These are phyloP conservation scores for Pygmarrhopalites habei DNA, from an alignment of 1,140 invertebrate species.

Conservation along the genomic window DNA sequence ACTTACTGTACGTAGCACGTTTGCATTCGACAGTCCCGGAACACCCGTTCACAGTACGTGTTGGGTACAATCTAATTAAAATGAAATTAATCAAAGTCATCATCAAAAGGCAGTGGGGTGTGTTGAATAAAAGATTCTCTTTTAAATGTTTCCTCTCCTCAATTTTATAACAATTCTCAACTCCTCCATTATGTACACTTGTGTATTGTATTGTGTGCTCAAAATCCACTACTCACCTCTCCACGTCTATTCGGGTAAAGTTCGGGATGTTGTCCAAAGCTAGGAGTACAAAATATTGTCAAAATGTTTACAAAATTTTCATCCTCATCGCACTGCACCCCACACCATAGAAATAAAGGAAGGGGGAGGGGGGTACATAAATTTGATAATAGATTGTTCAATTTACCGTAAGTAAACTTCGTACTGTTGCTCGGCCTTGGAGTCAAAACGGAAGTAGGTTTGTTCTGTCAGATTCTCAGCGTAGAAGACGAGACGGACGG, in stretches of 20 bases:
- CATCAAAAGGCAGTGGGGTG: no score
- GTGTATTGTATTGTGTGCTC: no score
- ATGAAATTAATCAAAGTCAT: neutral
- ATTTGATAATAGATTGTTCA: no score
- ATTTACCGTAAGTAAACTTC: slow-evolving; percentile 65
- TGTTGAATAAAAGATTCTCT: no score
- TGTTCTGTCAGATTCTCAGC: slow-evolving; percentile 87
- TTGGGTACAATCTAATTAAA: slow-evolving; percentile 45
- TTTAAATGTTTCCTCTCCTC: no score
- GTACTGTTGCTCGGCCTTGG: slow-evolving; percentile 75
- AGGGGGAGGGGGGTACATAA: no score
- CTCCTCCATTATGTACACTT: no score
- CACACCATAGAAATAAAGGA: slow-evolving; percentile 47
- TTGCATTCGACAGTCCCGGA: slow-evolving; percentile 72
- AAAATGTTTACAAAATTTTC: no score
- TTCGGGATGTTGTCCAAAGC: slow-evolving; percentile 84
- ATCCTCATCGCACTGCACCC: no score
- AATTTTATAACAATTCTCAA: no score
- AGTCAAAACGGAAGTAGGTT: slow-evolving; percentile 69
- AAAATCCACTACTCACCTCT: slow-evolving; percentile 50
- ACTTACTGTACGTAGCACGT: slow-evolving; percentile 88
- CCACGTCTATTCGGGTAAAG: slow-evolving; percentile 81
- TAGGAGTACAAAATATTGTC: no score
- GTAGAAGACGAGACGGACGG: slow-evolving; percentile 82
- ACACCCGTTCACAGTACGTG: slow-evolving; percentile 78